phyloP scores from a whole-genome alignment of 2,113 vertebrate species.

The Himantopus leucocephalus region DNA sequence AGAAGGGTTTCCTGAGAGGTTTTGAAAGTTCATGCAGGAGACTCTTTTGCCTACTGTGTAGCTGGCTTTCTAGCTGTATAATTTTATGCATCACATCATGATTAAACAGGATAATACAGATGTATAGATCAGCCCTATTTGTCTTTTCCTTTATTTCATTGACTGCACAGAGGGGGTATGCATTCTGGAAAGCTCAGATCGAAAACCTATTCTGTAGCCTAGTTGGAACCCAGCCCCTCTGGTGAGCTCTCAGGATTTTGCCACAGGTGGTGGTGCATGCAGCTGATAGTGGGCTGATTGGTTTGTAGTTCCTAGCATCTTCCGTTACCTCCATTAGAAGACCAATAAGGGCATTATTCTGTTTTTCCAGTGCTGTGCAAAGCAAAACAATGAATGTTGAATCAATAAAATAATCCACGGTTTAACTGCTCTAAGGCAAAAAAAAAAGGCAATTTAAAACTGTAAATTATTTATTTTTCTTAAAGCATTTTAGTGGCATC shows the following conservation, averaged over 20 bases:
- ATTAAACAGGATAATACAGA: not conserved
- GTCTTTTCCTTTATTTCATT: conserved; percentile 9
- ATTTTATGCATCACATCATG: not conserved
- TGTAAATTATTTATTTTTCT: conserved; percentile 28
- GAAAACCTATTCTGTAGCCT: not conserved
- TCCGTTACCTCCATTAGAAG: conserved; percentile 21
- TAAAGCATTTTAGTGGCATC: not conserved
- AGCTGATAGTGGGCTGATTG: not conserved
- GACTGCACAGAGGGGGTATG: not conserved
- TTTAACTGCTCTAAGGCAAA: conserved; percentile 38
- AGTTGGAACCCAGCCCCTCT: not conserved
- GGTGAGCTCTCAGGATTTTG: not conserved
- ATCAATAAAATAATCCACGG: not conserved
- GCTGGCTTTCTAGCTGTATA: not conserved
- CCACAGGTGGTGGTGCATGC: not conserved
- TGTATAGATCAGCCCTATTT: not conserved
- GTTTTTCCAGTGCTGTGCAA: not conserved
- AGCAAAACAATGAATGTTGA: not conserved
- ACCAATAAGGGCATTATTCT: conserved; percentile 2
- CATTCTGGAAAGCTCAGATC: not conserved
- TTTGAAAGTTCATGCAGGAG: not conserved
- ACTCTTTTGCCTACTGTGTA: fast-evolving
- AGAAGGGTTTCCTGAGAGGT: not conserved
- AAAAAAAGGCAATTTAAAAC: not conserved
- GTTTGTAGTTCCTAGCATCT: conserved; percentile 4